phyloP scores from a whole-genome alignment of 2,797 vertebrate species.

The Gymnoscopelus microlampas region DNA sequence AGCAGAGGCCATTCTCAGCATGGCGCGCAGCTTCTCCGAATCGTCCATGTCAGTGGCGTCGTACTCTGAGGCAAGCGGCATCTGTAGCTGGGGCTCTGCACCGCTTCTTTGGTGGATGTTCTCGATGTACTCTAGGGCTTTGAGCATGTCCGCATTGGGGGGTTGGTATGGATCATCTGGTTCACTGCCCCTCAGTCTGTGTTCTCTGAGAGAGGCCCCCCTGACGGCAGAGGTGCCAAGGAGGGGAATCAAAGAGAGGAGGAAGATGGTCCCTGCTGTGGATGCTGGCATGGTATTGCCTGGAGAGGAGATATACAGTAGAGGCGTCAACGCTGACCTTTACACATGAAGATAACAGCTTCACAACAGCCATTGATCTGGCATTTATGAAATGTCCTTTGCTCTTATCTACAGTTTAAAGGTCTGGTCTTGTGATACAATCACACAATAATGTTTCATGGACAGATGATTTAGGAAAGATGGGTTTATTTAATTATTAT shows the following conservation, averaged over 20 bases:
- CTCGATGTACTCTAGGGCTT: slow-evolving; percentile 93
- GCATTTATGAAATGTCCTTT: slow-evolving; percentile 36
- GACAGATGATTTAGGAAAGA: no score
- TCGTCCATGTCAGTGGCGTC: slow-evolving; percentile 56
- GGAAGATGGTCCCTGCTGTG: slow-evolving; percentile 66
- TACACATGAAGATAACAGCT: slow-evolving; percentile 32
- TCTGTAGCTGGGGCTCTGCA: slow-evolving; percentile 62
- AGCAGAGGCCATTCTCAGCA: slow-evolving; percentile 61
- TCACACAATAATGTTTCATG: background rate
- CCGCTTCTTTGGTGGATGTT: slow-evolving; percentile 86
- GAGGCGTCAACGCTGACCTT: slow-evolving; percentile 60
- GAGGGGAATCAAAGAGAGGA: slow-evolving; percentile 73
- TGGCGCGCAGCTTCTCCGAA: slow-evolving; percentile 67
- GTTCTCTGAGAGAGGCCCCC: slow-evolving; percentile 87
- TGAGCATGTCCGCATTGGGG: slow-evolving; percentile 90
- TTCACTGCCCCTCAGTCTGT: slow-evolving; percentile 85
- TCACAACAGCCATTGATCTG: slow-evolving; percentile 28
- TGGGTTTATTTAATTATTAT: no score
- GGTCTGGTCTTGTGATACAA: slow-evolving; percentile 19
- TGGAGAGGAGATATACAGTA: slow-evolving; percentile 55
- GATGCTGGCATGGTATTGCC: slow-evolving; percentile 72
- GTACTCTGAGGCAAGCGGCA: slow-evolving; percentile 68
- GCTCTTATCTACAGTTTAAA: slow-evolving; percentile 28
- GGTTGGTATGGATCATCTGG: slow-evolving; percentile 77
- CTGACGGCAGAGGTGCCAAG: slow-evolving; percentile 65